Conservation (phyloP, 2,113 vertebrate species). For the Eolophus roseicapilla region DNA sequence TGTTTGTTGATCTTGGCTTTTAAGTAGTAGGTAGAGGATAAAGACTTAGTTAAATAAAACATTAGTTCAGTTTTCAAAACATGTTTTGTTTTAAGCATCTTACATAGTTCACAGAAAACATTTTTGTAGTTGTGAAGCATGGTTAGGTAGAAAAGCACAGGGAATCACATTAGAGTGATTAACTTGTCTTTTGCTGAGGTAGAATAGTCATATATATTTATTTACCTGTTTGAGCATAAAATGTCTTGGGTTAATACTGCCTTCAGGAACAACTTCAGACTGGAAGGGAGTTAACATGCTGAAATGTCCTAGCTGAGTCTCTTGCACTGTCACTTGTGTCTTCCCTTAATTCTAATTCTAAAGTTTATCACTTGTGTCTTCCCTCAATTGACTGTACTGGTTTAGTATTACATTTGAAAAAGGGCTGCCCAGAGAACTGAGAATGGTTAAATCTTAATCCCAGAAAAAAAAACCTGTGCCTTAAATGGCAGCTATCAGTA, state of each 20-base stretch:
- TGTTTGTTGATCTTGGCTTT: neutral
- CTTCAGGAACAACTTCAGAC: neutral
- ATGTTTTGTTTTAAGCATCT: neutral
- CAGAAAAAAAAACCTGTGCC: neutral
- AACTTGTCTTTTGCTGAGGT: neutral
- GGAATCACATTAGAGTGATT: neutral
- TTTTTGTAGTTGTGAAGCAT: neutral
- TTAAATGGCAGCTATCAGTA: neutral
- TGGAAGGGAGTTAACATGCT: neutral
- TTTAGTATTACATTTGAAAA: neutral
- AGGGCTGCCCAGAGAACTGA: neutral
- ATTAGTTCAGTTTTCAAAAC: neutral
- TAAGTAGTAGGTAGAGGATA: neutral
- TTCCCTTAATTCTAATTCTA: neutral
- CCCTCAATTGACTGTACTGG: neutral
- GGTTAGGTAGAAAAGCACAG: neutral
- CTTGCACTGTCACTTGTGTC: neutral
- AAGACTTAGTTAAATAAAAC: neutral
- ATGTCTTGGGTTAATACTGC: neutral
- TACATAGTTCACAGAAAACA: neutral
- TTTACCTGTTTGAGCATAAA: neutral
- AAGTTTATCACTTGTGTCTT: neutral
- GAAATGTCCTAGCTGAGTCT: neutral
- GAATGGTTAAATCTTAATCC: neutral
- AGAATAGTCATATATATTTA: neutral